phyloP scores from a whole-genome alignment of 2,113 vertebrate genomes.

The Epinephelus cyanopodus region DNA sequence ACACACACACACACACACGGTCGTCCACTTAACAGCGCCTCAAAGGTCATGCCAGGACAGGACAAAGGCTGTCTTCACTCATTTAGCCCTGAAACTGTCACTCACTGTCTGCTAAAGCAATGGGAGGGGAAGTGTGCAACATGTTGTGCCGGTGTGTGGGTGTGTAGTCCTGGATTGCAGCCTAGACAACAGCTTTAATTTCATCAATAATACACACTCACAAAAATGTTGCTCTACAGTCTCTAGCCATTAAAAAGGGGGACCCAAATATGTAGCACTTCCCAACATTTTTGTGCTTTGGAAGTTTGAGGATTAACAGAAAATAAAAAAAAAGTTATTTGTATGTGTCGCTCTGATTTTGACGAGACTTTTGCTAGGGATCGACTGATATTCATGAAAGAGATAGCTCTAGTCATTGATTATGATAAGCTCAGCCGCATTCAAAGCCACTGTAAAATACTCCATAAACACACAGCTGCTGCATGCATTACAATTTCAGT shows the following conservation, averaged over 20 bases:
- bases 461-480: too few relatives aligned
- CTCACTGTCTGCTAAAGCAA: constrained; percentile 10
- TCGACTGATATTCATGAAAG: not conserved
- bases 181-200: constrained; percentile 19
- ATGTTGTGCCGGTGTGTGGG: not conserved
- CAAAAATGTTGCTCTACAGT: not conserved
- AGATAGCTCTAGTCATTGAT: too few relatives aligned
- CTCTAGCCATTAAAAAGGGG: not conserved
- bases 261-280: not conserved
- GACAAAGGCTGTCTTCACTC: constrained; percentile 17
- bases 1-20: not conserved
- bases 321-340: constrained; percentile 22
- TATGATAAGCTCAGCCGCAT: too few relatives aligned
- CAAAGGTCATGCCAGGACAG: constrained; percentile 29
- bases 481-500: too few relatives aligned
- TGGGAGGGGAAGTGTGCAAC: not conserved
- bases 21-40: constrained; percentile 22
- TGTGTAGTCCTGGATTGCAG: constrained; percentile 7
- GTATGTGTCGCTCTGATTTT: constrained; percentile 9
- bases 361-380: not conserved
- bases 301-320: constrained; percentile 1
- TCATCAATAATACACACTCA: not conserved
- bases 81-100: constrained; percentile 34
- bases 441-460: too few relatives aligned
- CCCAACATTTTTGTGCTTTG: constrained; percentile 1